Evolutionary conservation across 2,888 invertebrate genomes (phyloP).

Genomic region (Molanna angustata): DNA sequence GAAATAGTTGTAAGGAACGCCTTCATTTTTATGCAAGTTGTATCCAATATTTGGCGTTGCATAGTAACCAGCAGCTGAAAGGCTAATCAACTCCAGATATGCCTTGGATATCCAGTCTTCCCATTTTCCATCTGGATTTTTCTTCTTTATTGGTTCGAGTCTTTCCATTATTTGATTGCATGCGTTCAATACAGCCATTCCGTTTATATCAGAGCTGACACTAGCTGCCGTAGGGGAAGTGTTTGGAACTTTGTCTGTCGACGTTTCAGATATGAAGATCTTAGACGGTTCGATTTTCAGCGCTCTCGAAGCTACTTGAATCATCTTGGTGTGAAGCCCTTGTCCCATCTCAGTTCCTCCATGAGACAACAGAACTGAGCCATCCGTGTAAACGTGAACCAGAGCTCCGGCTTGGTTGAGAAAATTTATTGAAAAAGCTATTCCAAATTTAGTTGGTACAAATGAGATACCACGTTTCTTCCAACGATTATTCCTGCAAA

Average conservation of each 20-base stretch:
- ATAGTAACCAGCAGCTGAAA: constrained; percentile 83
- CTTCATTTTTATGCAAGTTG: constrained; percentile 66
- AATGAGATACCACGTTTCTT: constrained; percentile 82
- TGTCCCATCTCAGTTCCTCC: constrained; percentile 98
- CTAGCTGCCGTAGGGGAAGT: constrained; percentile 89
- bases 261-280: constrained; percentile 79
- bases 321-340: constrained; percentile 94
- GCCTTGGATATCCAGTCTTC: constrained; percentile 78
- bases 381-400: constrained; percentile 82
- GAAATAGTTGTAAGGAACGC: constrained; percentile 77
- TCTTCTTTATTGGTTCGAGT: constrained; percentile 69
- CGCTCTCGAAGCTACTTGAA: constrained; percentile 79
- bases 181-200: constrained; percentile 85
- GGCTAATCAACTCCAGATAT: constrained; percentile 70
- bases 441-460: constrained; percentile 82
- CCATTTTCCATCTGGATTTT: constrained; percentile 78
- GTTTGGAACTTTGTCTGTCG: constrained; percentile 90
- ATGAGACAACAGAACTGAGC: constrained; percentile 83
- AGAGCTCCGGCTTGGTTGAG: constrained; percentile 87
- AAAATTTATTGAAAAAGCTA: constrained; percentile 72
- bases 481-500: constrained; percentile 70
- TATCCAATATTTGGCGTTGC: constrained; percentile 73
- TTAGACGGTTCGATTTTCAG: constrained; percentile 67
- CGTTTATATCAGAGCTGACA: constrained; percentile 84
- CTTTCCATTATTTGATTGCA: constrained; percentile 72